phyloP scores from a whole-genome alignment of 2,797 vertebrate genomes.

The Discoglossus pictus region DNA sequence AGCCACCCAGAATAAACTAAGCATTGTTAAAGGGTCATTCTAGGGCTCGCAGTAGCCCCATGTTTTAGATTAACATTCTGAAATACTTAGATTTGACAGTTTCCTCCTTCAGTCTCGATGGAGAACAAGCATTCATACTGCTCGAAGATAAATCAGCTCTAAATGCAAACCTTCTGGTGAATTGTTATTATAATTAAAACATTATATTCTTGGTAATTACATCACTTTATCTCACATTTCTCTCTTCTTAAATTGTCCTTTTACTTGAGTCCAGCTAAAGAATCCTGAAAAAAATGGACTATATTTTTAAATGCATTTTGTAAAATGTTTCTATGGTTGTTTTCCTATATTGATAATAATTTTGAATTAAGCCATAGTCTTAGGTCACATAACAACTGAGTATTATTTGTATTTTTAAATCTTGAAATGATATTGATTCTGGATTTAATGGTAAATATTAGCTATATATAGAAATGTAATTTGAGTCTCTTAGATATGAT shows the following conservation, averaged over 20 bases:
- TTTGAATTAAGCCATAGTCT: no score
- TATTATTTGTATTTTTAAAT: no score
- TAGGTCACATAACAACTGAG: no score
- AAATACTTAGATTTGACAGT: constrained; percentile 66
- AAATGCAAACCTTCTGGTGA: constrained; percentile 48
- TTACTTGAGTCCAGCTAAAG: constrained; percentile 12
- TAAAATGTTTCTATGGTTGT: no score
- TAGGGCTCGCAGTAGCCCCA: constrained; percentile 49
- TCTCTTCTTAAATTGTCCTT: constrained; percentile 7
- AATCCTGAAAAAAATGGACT: no score
- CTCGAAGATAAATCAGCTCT: constrained; percentile 49
- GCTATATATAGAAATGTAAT: no score
- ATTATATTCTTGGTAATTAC: constrained; percentile 48
- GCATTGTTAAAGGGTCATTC: constrained; percentile 61
- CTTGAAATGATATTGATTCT: no score
- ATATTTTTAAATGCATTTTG: no score
- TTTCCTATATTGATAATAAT: no score
- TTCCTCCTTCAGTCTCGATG: constrained; percentile 56
- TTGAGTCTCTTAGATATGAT: no score
- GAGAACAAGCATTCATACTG: constrained; percentile 51
- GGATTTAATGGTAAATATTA: no score
- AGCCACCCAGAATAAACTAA: constrained; percentile 69
- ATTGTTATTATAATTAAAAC: constrained; percentile 45
- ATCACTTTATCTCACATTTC: constrained; percentile 47
- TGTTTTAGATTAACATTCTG: constrained; percentile 62